Evolutionary conservation across 2,113 vertebrate genomes (phyloP), one percentile per base, ranked within the genome.

Genomic region (Zosterops borbonicus): DNA sequence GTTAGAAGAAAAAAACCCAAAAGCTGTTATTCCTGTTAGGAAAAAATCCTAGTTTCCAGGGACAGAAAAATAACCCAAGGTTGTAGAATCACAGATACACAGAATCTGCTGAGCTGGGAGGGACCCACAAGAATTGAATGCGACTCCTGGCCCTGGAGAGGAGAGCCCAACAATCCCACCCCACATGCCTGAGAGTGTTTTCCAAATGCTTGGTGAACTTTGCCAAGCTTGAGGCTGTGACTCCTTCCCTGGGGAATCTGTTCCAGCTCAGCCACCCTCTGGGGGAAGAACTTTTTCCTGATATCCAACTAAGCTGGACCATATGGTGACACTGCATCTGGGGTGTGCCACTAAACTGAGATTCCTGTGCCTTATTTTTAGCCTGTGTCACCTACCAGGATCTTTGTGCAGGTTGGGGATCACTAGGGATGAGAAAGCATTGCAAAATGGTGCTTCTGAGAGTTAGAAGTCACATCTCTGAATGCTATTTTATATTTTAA

Each of bases 321-420:
- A 5, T 29, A 53, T 4, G 37, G 64, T 47, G 71, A 17, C 69
- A 16, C 35, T 53, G 86, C 64, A 75, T 37, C 22, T 53, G 24
- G 64, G 37, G 69, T 69, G 64, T 70, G 80, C 60, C n/a, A 6
- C 29, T 70, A 28, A 83, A 50, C 1, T 77, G 76, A 91, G 60
- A 77, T 60, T 55, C 49, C 59, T 74, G 77, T 91, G 53, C 49
- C 50, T 87, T 41, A 28, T 95, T 92, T 94, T 93, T 85, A 85
- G 62, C 31, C 7, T 89, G 29, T 77, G 24, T 55, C 18, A 24
- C 12, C 25, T 35, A 52, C 46, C 56, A 78, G 50, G 20, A 81
- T 64, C 64, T 78, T 67, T 56, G 59, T 31, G 63, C 55, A 76
- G 56, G 53, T 49, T 79, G 76, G 84, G 42, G 50, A 81, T 85